phyloP scores from a whole-genome alignment of 1,140 invertebrate genomes.

The Nasonia longicornis region DNA sequence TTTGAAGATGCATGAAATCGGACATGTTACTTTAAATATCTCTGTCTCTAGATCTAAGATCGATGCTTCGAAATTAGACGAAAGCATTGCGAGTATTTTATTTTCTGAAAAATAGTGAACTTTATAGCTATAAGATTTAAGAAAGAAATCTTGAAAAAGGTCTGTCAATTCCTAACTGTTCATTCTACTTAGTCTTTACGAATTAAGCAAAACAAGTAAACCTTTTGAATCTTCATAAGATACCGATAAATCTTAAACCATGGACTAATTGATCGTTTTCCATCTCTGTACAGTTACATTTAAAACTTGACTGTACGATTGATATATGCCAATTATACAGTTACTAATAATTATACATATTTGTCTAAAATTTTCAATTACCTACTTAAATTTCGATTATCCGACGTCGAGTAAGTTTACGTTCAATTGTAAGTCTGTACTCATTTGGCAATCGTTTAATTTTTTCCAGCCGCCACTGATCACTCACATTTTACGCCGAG shows the following conservation, averaged over 20 bases:
- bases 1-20: background rate
- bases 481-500: background rate
- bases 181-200: background rate
- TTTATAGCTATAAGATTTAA: conserved; percentile 6
- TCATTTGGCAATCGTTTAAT: conserved; percentile 44
- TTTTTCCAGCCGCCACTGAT: background rate
- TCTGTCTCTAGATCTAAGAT: conserved; percentile 17
- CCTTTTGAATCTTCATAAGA: background rate
- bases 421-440: conserved; percentile 34
- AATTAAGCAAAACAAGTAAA: background rate
- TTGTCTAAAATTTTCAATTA: conserved; percentile 12
- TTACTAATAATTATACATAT: background rate
- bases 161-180: conserved; percentile 31
- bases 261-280: background rate
- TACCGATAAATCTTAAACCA: background rate
- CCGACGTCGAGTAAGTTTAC: conserved; percentile 18
- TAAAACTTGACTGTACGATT: background rate
- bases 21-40: background rate
- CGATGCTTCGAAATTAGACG: background rate
- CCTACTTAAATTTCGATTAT: conserved; percentile 23
- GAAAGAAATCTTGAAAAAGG: background rate
- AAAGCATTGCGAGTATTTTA: background rate
- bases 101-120: background rate
- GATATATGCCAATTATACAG: background rate
- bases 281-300: background rate